phyloP scores from a whole-genome alignment of 2,888 invertebrate genomes.

The Mesorhabditis spiculigera region DNA sequence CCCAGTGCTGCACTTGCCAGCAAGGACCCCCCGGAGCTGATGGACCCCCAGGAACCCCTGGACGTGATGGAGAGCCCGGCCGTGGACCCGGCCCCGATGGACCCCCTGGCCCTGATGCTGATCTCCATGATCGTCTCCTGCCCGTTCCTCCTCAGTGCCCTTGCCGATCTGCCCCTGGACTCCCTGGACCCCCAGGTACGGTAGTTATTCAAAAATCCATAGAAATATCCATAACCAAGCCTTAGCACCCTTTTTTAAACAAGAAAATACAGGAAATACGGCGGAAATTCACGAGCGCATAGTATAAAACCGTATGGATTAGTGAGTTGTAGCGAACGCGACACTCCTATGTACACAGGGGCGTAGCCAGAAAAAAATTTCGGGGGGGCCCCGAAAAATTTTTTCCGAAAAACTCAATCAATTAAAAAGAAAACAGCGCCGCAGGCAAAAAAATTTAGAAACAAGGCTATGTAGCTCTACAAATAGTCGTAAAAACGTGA shows the following conservation, averaged over 20 bases:
- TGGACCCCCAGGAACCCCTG: constrained; percentile 31
- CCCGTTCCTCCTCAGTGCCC: constrained; percentile 57
- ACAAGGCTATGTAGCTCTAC: too few relatives aligned
- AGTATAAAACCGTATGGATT: too few relatives aligned
- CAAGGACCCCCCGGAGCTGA: constrained; percentile 35
- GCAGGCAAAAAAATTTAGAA: too few relatives aligned
- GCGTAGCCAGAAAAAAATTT: too few relatives aligned
- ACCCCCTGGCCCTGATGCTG: constrained; percentile 55
- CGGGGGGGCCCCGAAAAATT: too few relatives aligned
- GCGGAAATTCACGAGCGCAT: too few relatives aligned
- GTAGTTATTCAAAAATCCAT: not conserved
- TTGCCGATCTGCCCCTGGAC: constrained; percentile 64
- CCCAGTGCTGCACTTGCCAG: constrained; percentile 57
- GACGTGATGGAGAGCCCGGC: constrained; percentile 48
- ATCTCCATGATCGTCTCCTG: constrained; percentile 53
- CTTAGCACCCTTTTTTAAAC: constrained; percentile 68
- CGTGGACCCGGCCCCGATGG: constrained; percentile 12
- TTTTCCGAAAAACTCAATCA: too few relatives aligned
- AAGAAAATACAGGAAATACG: too few relatives aligned
- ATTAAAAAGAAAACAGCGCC: too few relatives aligned
- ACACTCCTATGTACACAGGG: too few relatives aligned
- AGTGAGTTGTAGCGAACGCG: too few relatives aligned
- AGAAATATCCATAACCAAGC: constrained; percentile 15
- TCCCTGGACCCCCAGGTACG: constrained; percentile 69
- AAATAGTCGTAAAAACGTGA: too few relatives aligned